Evolutionary conservation across 2,888 invertebrate genomes (phyloP).

Genomic region (Eupithecia inturbata): DNA sequence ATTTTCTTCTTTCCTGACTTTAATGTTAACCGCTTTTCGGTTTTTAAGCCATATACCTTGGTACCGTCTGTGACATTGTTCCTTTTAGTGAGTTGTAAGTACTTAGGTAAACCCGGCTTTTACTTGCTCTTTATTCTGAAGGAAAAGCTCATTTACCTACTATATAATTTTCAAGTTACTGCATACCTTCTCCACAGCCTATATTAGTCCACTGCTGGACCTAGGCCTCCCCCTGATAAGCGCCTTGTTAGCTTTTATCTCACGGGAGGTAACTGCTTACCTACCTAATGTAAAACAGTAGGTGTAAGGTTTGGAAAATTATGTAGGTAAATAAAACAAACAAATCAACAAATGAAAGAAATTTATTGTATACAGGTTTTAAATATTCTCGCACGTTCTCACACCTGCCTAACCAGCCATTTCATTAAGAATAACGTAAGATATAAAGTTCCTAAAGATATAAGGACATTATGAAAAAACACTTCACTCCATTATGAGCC

Average conservation of each 20-base stretch:
- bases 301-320: background rate
- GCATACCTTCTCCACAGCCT: no score
- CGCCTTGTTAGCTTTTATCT: no score
- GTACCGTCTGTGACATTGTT: no score
- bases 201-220: no score
- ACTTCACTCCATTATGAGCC: slow-evolving; percentile 56
- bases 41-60: no score
- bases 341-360: slow-evolving; percentile 83
- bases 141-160: background rate
- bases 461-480: slow-evolving; percentile 76
- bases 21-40: background rate
- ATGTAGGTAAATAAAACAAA: slow-evolving; percentile 74
- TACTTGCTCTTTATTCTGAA: background rate
- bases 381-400: slow-evolving; percentile 81
- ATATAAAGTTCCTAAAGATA: slow-evolving; percentile 80
- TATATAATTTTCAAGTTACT: background rate
- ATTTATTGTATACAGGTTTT: slow-evolving; percentile 85
- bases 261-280: no score
- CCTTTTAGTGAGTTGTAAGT: background rate
- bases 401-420: slow-evolving; percentile 81
- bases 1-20: background rate
- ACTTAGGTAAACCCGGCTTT: no score
- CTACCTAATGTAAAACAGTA: background rate
- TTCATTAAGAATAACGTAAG: slow-evolving; percentile 80
- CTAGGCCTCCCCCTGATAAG: no score